Evolutionary conservation across 2,113 vertebrate genomes (phyloP).

Genomic region (Origma solitaria): DNA sequence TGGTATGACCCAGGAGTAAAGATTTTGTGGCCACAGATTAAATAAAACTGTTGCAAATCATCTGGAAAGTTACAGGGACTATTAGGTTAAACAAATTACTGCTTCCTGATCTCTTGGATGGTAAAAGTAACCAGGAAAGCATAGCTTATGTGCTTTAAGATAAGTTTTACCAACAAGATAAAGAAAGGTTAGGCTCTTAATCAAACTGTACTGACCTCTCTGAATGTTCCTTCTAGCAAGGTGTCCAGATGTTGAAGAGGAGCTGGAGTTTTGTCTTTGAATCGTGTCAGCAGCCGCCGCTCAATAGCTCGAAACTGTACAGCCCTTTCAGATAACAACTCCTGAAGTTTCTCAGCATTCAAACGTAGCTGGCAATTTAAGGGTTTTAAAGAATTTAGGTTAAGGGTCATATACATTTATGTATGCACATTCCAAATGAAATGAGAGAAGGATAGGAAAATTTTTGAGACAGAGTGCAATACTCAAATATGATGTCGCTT

Average conservation of each 20-base stretch:
- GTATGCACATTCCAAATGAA: background rate
- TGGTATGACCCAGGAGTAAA: constrained; percentile 34
- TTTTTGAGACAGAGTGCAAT: background rate
- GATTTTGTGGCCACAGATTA: constrained; percentile 51
- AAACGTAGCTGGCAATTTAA: constrained; percentile 80
- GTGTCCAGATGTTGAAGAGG: constrained; percentile 95
- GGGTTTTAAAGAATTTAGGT: constrained; percentile 22
- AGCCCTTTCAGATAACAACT: constrained; percentile 89
- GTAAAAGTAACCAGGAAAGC: constrained; percentile 56
- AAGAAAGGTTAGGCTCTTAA: constrained; percentile 27
- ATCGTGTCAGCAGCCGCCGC: constrained; percentile 87
- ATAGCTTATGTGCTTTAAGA: constrained; percentile 28
- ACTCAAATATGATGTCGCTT: background rate
- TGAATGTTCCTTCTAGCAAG: constrained; percentile 91
- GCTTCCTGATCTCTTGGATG: constrained; percentile 32
- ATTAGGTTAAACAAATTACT: constrained; percentile 64
- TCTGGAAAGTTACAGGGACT: constrained; percentile 56
- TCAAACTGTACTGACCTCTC: constrained; percentile 79
- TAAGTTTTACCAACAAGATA: constrained; percentile 8
- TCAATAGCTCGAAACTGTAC: constrained; percentile 95
- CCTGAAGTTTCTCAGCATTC: constrained; percentile 85
- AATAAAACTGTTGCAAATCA: constrained; percentile 62
- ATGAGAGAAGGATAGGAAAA: background rate
- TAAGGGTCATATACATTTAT: background rate
- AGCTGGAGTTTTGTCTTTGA: constrained; percentile 95